phyloP scores from a whole-genome alignment of 2,797 vertebrate genomes.

The Leptodactylus fallax region DNA sequence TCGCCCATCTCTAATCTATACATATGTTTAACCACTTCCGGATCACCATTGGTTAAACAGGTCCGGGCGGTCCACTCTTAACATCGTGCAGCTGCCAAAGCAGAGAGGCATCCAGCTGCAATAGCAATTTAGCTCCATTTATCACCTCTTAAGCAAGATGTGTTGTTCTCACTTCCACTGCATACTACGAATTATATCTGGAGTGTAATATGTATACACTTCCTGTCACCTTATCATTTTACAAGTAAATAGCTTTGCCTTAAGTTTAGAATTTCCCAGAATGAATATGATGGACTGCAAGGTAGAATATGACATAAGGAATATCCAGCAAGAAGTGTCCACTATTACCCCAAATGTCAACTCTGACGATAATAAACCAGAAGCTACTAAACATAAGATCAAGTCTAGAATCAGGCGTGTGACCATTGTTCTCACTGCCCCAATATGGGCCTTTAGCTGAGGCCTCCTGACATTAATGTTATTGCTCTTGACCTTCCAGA shows the following conservation, averaged over 20 bases:
- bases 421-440: constrained; percentile 2
- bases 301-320: not conserved
- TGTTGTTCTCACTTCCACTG: no score
- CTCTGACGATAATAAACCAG: not conserved
- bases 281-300: not conserved
- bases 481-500: not conserved
- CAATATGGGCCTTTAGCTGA: not conserved
- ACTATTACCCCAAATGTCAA: not conserved
- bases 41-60: no score
- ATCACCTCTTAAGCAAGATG: no score
- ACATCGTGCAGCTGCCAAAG: no score
- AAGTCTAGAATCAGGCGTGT: not conserved
- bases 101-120: no score
- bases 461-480: not conserved
- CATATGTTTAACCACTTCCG: no score
- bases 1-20: no score
- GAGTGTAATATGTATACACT: not conserved
- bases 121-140: no score
- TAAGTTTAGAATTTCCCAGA: constrained; percentile 1
- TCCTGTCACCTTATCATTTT: no score
- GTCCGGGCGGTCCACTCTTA: no score
- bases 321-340: not conserved
- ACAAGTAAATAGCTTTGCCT: not conserved
- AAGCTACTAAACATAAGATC: not conserved
- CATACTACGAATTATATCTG: not conserved